Evolutionary conservation across 1,140 invertebrate genomes (phyloP), one percentile per base, ranked within the genome.

Genomic region (Drosophila pseudoananassae): DNA sequence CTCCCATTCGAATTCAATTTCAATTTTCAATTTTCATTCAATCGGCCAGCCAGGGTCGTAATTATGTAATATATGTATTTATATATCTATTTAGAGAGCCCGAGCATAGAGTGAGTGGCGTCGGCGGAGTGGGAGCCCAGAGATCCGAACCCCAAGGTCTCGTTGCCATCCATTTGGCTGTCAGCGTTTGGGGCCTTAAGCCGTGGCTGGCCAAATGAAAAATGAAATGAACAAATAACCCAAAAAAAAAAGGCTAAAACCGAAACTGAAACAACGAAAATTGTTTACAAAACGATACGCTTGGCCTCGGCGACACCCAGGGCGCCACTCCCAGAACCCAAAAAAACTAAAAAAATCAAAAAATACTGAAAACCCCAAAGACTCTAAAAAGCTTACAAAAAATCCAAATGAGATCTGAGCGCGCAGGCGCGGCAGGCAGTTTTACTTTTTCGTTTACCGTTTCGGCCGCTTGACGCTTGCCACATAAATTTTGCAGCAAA

Each of bases 381-480:
- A 12, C 50, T 56, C 36, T 43, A 10, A 15, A 40, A 36, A 64
- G 23, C 40, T 45, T 12, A 20, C 20, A 57, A 38, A 64, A 29
- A 29, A 14, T 40, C 53, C 14, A 64, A 56, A 57, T 29, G 50
- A 52, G 43, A 46, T 17, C 9, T 33, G 55, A 53, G 9, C 29
- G 40, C 82, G 82, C 82, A 87, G 81, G 81, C 82, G 81, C 81
- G 77, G 51, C 82, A 43, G 78, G 47, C 82, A 43, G 78, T 54
- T 74, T 84, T 50, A 55, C 52, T 50, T 76, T 61, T 53, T 38
- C 59, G 47, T 79, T 80, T 72, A 78, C 71, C 76, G 76, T 79
- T 81, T 78, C 33, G 57, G 36, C 65, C 51, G 55, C 64, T 73
- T 74, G 58, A 52, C 40, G 73, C 61, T 83, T 78, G 83, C 82